These are phyloP conservation scores for Leptothorax acervorum DNA, from an alignment of 2,888 invertebrate genomes.

Conservation along the genomic window DNA sequence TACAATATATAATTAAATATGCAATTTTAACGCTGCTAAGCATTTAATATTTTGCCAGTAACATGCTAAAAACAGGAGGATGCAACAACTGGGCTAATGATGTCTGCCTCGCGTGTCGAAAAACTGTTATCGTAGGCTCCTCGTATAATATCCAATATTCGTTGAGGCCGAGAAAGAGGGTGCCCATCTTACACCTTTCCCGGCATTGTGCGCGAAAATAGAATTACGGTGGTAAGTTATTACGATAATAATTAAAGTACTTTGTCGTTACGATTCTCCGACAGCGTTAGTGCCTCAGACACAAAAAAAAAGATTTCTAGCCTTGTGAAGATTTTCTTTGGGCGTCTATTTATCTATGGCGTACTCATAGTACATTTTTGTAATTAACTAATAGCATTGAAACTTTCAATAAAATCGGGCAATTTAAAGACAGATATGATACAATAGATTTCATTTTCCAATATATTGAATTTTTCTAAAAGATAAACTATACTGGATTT, in stretches of 20 bases:
- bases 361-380: not conserved
- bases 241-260: conserved; percentile 77
- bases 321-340: not conserved
- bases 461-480: not conserved
- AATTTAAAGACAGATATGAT: not conserved
- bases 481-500: not conserved
- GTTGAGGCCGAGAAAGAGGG: conserved; percentile 71
- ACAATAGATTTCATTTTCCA: not conserved
- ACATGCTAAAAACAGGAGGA: conserved; percentile 59
- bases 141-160: conserved; percentile 82
- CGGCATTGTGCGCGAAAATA: conserved; percentile 76
- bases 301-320: conserved; percentile 16
- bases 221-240: conserved; percentile 77
- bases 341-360: not conserved
- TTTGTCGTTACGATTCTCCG: conserved; percentile 66
- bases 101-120: conserved; percentile 81
- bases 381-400: not conserved
- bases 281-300: conserved; percentile 9
- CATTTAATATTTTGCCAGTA: conserved; percentile 60
- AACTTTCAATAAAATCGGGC: not conserved
- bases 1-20: not conserved
- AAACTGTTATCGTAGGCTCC: conserved; percentile 79
- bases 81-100: conserved; percentile 75
- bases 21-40: conserved; percentile 37
- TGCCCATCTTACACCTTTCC: conserved; percentile 59